A percentile compares a stretch with the other conserved stretches of the same genome.
phyloP scores from a whole-genome alignment of 2,797 vertebrate species.

The Hypotaenidia okinawae region DNA sequence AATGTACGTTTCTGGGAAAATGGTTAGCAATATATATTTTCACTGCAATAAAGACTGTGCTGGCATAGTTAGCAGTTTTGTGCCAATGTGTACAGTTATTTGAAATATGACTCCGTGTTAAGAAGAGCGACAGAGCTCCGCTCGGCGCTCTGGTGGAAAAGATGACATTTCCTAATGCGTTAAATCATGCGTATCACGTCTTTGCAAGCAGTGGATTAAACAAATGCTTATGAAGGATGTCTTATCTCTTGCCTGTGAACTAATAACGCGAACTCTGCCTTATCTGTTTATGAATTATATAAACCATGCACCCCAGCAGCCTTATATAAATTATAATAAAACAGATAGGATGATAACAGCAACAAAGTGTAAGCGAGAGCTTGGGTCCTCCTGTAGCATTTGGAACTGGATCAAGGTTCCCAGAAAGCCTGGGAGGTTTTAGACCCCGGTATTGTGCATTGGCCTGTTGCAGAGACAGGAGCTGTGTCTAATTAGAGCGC shows the following conservation, averaged over 20 bases:
- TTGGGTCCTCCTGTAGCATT: background rate
- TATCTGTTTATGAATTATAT: constrained; percentile 47
- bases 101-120: constrained; percentile 42
- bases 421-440: background rate
- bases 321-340: constrained; percentile 5
- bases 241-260: constrained; percentile 42
- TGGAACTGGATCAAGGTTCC: background rate
- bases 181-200: background rate
- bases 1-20: constrained; percentile 8
- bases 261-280: constrained; percentile 21
- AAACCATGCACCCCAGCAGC: background rate
- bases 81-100: constrained; percentile 17
- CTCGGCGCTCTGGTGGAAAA: background rate
- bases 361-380: background rate
- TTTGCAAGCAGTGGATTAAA: constrained; percentile 57
- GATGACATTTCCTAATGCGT: constrained; percentile 33
- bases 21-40: constrained; percentile 44
- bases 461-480: background rate
- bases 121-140: background rate
- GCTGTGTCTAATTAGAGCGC: background rate
- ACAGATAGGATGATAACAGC: background rate
- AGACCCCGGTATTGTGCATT: background rate
- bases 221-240: constrained; percentile 24
- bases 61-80: background rate
- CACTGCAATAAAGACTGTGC: constrained; percentile 21